phyloP scores from a whole-genome alignment of 2,888 invertebrate species.

The Phorcus lineatus region DNA sequence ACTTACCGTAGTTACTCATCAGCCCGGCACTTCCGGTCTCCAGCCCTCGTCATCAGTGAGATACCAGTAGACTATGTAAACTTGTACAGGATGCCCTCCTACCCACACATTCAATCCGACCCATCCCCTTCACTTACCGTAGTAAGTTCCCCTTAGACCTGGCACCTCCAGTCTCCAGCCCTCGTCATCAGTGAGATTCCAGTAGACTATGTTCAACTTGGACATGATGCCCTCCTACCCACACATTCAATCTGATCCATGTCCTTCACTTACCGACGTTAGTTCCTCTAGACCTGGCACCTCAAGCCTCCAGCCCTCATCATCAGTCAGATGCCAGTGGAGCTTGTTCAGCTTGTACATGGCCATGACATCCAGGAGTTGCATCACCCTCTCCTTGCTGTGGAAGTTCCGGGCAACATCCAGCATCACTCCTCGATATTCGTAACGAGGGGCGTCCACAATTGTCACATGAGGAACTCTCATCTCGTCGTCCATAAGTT shows the following conservation, averaged over 20 bases:
- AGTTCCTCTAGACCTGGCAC: constrained; percentile 71
- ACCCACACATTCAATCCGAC: too few relatives aligned
- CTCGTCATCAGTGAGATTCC: too few relatives aligned
- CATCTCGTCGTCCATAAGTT: constrained; percentile 41
- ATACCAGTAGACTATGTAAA: too few relatives aligned
- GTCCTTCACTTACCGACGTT: constrained; percentile 54
- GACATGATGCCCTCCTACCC: too few relatives aligned
- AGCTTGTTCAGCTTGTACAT: constrained; percentile 72
- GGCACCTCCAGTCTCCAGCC: constrained; percentile 49
- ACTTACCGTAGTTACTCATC: constrained; percentile 65
- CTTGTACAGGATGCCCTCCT: too few relatives aligned
- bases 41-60: too few relatives aligned
- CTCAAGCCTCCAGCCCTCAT: constrained; percentile 73
- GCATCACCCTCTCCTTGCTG: constrained; percentile 50
- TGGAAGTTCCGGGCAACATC: constrained; percentile 72
- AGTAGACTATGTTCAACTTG: constrained; percentile 23
- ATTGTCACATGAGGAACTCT: constrained; percentile 48
- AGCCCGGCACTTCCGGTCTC: constrained; percentile 60
- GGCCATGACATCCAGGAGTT: constrained; percentile 67
- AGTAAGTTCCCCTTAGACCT: constrained; percentile 68
- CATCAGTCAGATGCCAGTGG: constrained; percentile 72
- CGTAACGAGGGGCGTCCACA: constrained; percentile 62
- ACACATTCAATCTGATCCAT: too few relatives aligned
- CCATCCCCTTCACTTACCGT: constrained; percentile 45
- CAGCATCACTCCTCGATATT: constrained; percentile 69